Base-by-base conservation (phyloP, 2,888 invertebrate genomes). In the Lamellibrachia satsuma region DNA sequence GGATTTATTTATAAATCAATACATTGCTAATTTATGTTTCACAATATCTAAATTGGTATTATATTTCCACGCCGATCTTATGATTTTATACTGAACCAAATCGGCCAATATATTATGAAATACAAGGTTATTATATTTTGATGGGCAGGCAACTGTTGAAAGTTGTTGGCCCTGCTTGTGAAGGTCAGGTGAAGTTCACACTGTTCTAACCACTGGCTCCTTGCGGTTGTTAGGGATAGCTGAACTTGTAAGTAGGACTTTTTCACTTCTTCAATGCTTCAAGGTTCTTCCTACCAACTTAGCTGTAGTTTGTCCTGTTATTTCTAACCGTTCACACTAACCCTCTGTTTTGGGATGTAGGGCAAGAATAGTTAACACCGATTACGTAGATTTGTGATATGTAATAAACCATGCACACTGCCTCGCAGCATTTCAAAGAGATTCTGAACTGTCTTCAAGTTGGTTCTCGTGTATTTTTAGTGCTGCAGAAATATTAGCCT, bases 251-350 rank as follows among this genome's bases (percentile, higher is more conserved):
- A 75, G 75, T 75, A 75, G 75, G 75, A 75, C 4, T 15, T 75
- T 39, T 75, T 75, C 75, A 75, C 22, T 75, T 75, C 3, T 75
- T 75, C 75, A 75, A 6, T 22, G 75, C 75, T 75, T 75, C 75
- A 75, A 22, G 4, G 22, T 55, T 3, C 55, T 75, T 75, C 39
- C 75, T 75, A 75, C 22, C 22, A 75, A 75, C 75, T 75, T 75
- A 75, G 75, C 75, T 75, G 22, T 75, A 75, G 22, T 75, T 75
- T 75, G 75, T 75, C 75, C 75, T 75, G 75, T 75, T 75, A 75
- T 75, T 75, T 75, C 75, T 75, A 75, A 75, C 75, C 15, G 75
- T 75, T 75, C 15, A n/a, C 75, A 75, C 75, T 75, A 75, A 75
- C 75, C 75, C 75, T 22, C 75, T 22, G 75, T 75, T 75, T 75